Base-by-base conservation (phyloP, 2,888 invertebrate species). In the Agrochola litura region DNA sequence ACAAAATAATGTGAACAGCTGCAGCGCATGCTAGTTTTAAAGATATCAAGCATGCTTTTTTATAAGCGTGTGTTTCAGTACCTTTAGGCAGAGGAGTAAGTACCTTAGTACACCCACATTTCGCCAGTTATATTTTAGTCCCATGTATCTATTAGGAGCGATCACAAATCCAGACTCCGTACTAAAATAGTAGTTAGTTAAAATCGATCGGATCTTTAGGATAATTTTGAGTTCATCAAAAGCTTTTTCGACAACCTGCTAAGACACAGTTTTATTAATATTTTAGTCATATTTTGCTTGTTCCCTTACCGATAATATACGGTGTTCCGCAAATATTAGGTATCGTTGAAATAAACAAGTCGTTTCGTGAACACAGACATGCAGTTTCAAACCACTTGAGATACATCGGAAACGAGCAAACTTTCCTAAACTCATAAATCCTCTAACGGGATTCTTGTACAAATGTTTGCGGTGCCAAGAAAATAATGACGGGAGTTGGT, bases 361-460 rank as follows among this genome's bases (percentile, higher is more conserved):
- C 61, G 56, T 80, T 75, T 69, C 60, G 49, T 22, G 37, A 80
- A 75, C 46, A 61, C 67, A 73, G 63, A 81, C 74, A 79, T 58
- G 30, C 80, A 72, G 54, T 72, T 70, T 63, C 68, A 46, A 37
- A 37, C 79, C 52, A 69, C 75, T 81, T 56, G 65, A 69, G 46
- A 69, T 49, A 64, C n/a, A 74, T 56, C 46, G 46, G 16, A 22
- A 69, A 80, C 52, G 37, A 64, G 41, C 67, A 60, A 79, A 81
- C 49, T 81, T 66, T 75, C 65, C 69, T 60, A 8, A 54, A 56
- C 25, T n/a, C 30, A 74, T 80, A 81, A 80, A 80, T 81, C 37
- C 9, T 61, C 19, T 64, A 46, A 58, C 63, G 43, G 49, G 8
- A 60, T 68, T 69, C 43, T 46, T 25, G 52, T 54, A 74, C 64